Conservation (phyloP, 1,140 invertebrate species). For the Panagrolaimus sp. region DNA sequence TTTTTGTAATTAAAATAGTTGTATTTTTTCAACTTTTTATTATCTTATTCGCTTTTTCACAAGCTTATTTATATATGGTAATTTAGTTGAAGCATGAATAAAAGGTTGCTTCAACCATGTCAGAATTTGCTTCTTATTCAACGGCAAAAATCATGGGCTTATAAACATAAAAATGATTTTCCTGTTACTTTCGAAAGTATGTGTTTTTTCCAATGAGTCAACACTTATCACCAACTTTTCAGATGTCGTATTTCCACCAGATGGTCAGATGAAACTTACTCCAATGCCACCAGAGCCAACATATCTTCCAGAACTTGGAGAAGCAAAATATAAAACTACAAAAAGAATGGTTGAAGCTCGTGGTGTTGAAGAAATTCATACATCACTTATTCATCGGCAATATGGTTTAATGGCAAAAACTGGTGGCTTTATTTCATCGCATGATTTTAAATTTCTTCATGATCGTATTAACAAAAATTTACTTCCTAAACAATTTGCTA, state of each 20-base stretch:
- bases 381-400: slow-evolving; percentile 52
- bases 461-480: slow-evolving; percentile 53
- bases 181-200: slow-evolving; percentile 49
- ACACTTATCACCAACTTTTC: slow-evolving; percentile 28
- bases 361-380: slow-evolving; percentile 53
- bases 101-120: background rate
- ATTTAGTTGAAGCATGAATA: background rate
- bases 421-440: slow-evolving; percentile 46
- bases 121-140: background rate
- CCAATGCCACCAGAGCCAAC: slow-evolving; percentile 49
- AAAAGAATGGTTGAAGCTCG: slow-evolving; percentile 54
- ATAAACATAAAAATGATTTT: slow-evolving; percentile 18
- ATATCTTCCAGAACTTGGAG: slow-evolving; percentile 48
- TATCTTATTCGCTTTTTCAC: too few species aligned
- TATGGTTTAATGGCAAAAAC: slow-evolving; percentile 49
- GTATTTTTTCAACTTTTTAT: too few species aligned
- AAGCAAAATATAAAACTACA: slow-evolving; percentile 40
- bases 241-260: slow-evolving; percentile 56
- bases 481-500: slow-evolving; percentile 66
- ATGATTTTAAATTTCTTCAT: slow-evolving; percentile 54
- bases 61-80: background rate
- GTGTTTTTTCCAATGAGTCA: too few species aligned
- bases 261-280: slow-evolving; percentile 51
- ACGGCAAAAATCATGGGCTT: slow-evolving; percentile 17
- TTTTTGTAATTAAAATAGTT: background rate